These are phyloP conservation scores for Sander lucioperca DNA, from an alignment of 2,113 vertebrate species.

Conservation along the genomic window DNA sequence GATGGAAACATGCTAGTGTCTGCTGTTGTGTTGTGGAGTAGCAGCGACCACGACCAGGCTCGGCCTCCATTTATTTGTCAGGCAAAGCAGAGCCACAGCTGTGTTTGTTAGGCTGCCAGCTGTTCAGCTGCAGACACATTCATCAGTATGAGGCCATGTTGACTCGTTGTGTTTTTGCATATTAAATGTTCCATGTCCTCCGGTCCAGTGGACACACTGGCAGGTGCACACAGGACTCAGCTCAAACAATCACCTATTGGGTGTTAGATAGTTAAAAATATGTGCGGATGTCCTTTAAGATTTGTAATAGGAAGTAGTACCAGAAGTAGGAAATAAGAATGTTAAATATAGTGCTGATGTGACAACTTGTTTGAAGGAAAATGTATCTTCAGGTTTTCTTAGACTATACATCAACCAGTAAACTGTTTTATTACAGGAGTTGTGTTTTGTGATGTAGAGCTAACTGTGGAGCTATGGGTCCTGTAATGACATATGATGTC, in stretches of 20 bases:
- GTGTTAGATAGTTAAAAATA: too few relatives aligned
- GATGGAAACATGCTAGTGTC: not conserved
- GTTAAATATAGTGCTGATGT: not conserved
- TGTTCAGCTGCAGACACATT: conserved; percentile 18
- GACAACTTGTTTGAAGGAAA: not conserved
- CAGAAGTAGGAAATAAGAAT: conserved; percentile 15
- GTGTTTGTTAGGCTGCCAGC: conserved; percentile 67
- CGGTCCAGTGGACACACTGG: conserved; percentile 29
- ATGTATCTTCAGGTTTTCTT: too few relatives aligned
- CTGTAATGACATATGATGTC: too few relatives aligned
- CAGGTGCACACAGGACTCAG: conserved; percentile 26
- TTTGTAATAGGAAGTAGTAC: conserved; percentile 13
- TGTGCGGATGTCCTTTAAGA: not conserved
- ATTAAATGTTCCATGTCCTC: conserved; percentile 61
- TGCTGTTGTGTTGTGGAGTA: conserved; percentile 17
- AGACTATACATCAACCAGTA: too few relatives aligned
- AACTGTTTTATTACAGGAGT: too few relatives aligned
- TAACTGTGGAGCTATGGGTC: too few relatives aligned
- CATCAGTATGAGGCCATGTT: conserved; percentile 15
- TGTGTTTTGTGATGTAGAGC: too few relatives aligned
- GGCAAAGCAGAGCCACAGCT: conserved; percentile 64
- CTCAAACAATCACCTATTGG: not conserved
- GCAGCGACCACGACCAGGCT: conserved; percentile 5
- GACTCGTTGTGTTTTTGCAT: conserved; percentile 69
- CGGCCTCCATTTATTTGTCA: conserved; percentile 61